Percentiles rank a stretch among this genome's conserved stretches.
phyloP scores from a whole-genome alignment of 2,888 invertebrate genomes.

The Temnothorax rugatulus region DNA sequence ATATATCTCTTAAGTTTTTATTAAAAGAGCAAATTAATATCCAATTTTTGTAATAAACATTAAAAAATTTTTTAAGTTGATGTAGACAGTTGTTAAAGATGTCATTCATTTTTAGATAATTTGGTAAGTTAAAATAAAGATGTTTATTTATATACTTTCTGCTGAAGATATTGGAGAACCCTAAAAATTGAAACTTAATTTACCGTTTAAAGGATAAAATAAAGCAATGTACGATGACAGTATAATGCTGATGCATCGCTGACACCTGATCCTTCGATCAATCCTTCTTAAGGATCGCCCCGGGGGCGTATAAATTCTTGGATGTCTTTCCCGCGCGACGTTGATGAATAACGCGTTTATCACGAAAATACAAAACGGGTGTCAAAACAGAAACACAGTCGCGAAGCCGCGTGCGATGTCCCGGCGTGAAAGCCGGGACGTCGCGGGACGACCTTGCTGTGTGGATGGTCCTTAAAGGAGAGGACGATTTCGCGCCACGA shows the following conservation, averaged over 20 bases:
- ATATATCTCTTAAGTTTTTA: not conserved
- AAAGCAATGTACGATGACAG: slow-evolving; percentile 40
- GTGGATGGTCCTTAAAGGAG: slow-evolving; percentile 49
- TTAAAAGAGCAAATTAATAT: not conserved
- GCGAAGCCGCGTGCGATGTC: slow-evolving; percentile 26
- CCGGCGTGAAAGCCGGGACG: slow-evolving; percentile 12
- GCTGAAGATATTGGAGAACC: not conserved
- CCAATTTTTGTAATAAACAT: not conserved
- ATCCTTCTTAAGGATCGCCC: slow-evolving; percentile 55
- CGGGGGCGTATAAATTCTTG: slow-evolving; percentile 47
- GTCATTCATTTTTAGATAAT: not conserved
- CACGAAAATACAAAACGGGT: slow-evolving; percentile 56
- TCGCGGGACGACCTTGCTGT: slow-evolving; percentile 27
- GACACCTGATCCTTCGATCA: slow-evolving; percentile 56
- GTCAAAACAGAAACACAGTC: slow-evolving; percentile 48
- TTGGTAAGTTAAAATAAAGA: not conserved
- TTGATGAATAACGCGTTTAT: slow-evolving; percentile 57
- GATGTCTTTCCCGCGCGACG: slow-evolving; percentile 46
- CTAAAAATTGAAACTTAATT: slow-evolving; percentile 47
- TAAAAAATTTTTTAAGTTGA: not conserved
- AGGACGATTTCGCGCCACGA: slow-evolving; percentile 51
- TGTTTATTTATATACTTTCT: not conserved
- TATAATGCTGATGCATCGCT: slow-evolving; percentile 49
- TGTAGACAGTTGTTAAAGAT: not conserved
- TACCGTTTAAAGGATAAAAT: slow-evolving; percentile 36